Percentiles rank a stretch among this genome's conserved stretches.
Evolutionary conservation across 2,888 invertebrate genomes (phyloP).

Genomic region (Myopa testacea): DNA sequence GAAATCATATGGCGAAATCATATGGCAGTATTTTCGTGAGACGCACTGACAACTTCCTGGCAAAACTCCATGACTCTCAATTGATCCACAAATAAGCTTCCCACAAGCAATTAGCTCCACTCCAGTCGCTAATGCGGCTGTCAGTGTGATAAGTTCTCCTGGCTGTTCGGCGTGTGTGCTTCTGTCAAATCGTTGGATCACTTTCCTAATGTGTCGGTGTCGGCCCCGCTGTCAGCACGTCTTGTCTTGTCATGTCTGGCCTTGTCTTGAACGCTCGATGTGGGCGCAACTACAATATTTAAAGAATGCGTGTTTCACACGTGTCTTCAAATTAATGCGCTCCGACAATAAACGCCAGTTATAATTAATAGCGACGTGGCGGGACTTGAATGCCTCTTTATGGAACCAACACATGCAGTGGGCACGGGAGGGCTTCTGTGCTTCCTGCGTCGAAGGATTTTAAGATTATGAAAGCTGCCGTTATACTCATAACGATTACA

Average conservation of each 20-base stretch:
- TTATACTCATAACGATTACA: no score
- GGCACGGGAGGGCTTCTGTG: no score
- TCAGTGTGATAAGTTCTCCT: background rate
- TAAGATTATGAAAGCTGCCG: no score
- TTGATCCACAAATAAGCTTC: background rate
- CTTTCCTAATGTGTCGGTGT: conserved; percentile 22
- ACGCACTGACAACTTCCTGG: background rate
- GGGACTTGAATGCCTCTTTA: conserved; percentile 2
- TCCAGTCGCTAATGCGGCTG: conserved; percentile 13
- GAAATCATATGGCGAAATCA: background rate
- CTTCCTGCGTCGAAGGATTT: no score
- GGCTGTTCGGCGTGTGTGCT: no score
- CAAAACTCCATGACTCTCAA: background rate
- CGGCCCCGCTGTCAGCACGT: conserved; percentile 31
- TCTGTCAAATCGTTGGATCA: conserved; percentile 10
- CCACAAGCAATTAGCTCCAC: conserved; percentile 33
- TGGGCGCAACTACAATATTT: conserved; percentile 15
- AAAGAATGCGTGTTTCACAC: conserved; percentile 26
- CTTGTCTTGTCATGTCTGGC: conserved; percentile 13
- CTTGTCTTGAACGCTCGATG: background rate
- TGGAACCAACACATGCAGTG: no score
- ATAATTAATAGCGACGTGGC: conserved; percentile 15
- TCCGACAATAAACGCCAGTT: conserved; percentile 30
- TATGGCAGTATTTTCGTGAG: background rate
- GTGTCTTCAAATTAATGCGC: conserved; percentile 34